Percentiles rank a stretch among this genome's conserved stretches.
These are phyloP conservation scores for Eupeodes latifasciatus DNA, from an alignment of 2,888 invertebrate genomes.

Conservation along the genomic window DNA sequence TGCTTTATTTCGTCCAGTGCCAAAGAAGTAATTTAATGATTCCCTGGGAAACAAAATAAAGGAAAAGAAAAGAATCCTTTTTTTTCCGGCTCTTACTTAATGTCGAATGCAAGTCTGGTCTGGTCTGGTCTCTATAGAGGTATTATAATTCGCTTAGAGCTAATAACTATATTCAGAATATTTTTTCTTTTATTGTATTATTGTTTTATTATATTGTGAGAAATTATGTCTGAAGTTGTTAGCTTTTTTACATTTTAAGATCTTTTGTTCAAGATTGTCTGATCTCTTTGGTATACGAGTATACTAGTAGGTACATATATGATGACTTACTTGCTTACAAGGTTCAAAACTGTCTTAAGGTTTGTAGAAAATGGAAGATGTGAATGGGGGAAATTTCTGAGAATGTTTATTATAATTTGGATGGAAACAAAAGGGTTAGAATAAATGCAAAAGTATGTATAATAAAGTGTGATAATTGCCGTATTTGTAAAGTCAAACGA, in stretches of 20 bases:
- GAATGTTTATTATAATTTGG: too few species aligned
- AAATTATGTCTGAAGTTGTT: constrained; percentile 33
- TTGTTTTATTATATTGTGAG: constrained; percentile 37
- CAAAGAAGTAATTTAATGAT: constrained; percentile 59
- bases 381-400: neutral
- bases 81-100: neutral
- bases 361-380: neutral
- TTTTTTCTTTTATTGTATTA: constrained; percentile 6
- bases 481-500: too few species aligned
- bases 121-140: neutral
- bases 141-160: constrained; percentile 41
- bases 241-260: constrained; percentile 13
- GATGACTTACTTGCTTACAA: neutral
- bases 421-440: too few species aligned
- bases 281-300: neutral
- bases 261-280: constrained; percentile 19
- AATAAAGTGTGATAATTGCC: too few species aligned
- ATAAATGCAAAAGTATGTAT: too few species aligned
- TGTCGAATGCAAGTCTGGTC: constrained; percentile 6
- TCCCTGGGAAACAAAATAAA: constrained; percentile 39
- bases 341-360: neutral
- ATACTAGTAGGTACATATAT: neutral
- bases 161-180: constrained; percentile 57
- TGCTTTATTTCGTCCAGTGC: neutral
- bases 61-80: constrained; percentile 8